Evolutionary conservation across 1,140 invertebrate genomes (phyloP), one percentile per base, ranked within the genome.

Genomic region (Magallana angulata): DNA sequence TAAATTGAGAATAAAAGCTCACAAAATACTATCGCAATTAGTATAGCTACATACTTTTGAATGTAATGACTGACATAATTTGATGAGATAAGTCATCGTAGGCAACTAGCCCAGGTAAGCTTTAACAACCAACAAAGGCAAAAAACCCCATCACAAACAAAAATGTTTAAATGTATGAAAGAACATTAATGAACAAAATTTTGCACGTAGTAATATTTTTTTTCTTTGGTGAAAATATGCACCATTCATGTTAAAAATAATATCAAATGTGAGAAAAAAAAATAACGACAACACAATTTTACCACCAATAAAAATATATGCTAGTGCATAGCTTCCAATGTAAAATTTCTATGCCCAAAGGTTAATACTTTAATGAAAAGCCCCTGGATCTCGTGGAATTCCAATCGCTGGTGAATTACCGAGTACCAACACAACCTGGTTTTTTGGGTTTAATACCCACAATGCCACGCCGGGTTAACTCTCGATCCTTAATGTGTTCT

Each of bases 161-260:
- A 9, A 4, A 30, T 76, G 9, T 76, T 48, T 30, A 76, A 76
- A 30, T 30, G 14, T 76, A 11, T 30, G 18, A 30, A 24, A 76
- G 36, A 76, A 62, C 14, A n/a, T 76, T 1, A 36, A 36, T 30
- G 24, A 76, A 76, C 11, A 16, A 7, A 64, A 24, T 24, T 18
- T 76, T 76, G 36, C 30, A 76, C 68, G 24, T 7, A 36, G 36
- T 76, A 76, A 16, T 7, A n/a, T 18, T 76, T 36, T 71, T 71
- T 36, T 76, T 24, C 68, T 76, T 76, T 76, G 68, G 68, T 76
- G 68, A 76, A 76, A 48, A 76, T 48, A 62, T 30, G 68, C 68
- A 76, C 68, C 24, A 30, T 76, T 30, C 7, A 30, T 76, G 24
- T 76, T 30, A 11, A 76, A 36, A 76, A 30, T 76, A 76, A 76